These are phyloP conservation scores for Pterois miles DNA, from an alignment of 2,797 vertebrate genomes.

Conservation along the genomic window DNA sequence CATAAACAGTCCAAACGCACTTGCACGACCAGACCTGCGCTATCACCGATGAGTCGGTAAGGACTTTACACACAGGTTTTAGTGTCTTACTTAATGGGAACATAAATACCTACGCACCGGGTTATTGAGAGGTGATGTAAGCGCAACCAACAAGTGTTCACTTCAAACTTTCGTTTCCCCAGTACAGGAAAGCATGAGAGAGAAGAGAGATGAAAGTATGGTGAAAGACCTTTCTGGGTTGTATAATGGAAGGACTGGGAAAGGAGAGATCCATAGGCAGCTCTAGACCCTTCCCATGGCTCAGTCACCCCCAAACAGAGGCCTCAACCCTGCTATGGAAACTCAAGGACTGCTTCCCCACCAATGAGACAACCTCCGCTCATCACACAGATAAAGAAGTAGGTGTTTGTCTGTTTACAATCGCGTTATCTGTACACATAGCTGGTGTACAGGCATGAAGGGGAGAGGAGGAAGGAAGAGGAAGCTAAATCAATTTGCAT, in stretches of 20 bases:
- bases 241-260: slow-evolving; percentile 92
- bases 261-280: slow-evolving; percentile 83
- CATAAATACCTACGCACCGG: accelerated
- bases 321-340: slow-evolving; percentile 91
- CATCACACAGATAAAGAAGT: slow-evolving; percentile 85
- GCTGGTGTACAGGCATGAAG: background rate
- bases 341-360: slow-evolving; percentile 92
- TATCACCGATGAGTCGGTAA: background rate
- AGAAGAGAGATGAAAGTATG: slow-evolving; percentile 84
- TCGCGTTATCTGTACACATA: too few species aligned
- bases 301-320: slow-evolving; percentile 84
- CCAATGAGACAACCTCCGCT: slow-evolving; percentile 82
- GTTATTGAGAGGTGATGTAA: background rate
- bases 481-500: background rate
- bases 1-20: background rate
- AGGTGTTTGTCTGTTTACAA: slow-evolving; percentile 23
- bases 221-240: slow-evolving; percentile 85
- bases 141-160: too few species aligned
- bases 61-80: background rate
- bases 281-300: slow-evolving; percentile 87
- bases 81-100: too few species aligned
- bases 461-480: background rate
- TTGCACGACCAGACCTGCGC: background rate
- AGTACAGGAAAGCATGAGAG: slow-evolving; percentile 89
- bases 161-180: slow-evolving; percentile 32